Evolutionary conservation across 1,140 invertebrate species (phyloP), one percentile per base, ranked within the genome.

Genomic region (Piezodorus guildinii): DNA sequence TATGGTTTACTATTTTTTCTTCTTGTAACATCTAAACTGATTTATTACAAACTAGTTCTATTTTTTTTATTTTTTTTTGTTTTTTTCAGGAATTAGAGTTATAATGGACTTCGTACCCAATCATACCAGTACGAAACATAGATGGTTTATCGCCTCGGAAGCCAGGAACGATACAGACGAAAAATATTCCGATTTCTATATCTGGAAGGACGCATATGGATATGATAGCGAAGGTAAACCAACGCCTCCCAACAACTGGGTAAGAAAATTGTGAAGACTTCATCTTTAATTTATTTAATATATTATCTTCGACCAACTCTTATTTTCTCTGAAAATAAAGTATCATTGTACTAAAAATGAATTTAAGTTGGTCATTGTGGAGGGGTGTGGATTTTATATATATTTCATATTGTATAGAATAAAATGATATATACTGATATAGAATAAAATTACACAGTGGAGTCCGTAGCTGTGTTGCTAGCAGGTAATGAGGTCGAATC

Each of bases 41-140:
- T 30, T 30, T 4, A 39, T 39, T 39, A 6, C 12, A 39, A 39
- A 4, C 12, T 4, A 5, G 12, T 10, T 10, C 34, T 10, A 9
- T 30, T 5, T 9, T 30, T 5, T 9, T 25, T 62, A 39, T 54
- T 30, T 30, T 9, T 9, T 39, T 10, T 1, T 39, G 1, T 12
- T 39, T 39, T 1, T 66, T 74, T 23, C 68, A 86, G 88, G 81
- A 61, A 79, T 93, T 43, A 88, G 86, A 73, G 71, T 94, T 1
- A 76, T 94, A n/a, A 72, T 94, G 73, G 91, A 95, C 71, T 84
- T 92, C 70, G 85, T 93, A n/a, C 89, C 89, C 2, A 94, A 94
- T 75, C 88, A 94, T 72, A 85, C 87, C 0, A 89, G 87, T 67
- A 80, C 88, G 70, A 72, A 87, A 65, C 86, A 88, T 67, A 74